Conservation (phyloP, 2,113 vertebrate species). For the Zeus faber region DNA sequence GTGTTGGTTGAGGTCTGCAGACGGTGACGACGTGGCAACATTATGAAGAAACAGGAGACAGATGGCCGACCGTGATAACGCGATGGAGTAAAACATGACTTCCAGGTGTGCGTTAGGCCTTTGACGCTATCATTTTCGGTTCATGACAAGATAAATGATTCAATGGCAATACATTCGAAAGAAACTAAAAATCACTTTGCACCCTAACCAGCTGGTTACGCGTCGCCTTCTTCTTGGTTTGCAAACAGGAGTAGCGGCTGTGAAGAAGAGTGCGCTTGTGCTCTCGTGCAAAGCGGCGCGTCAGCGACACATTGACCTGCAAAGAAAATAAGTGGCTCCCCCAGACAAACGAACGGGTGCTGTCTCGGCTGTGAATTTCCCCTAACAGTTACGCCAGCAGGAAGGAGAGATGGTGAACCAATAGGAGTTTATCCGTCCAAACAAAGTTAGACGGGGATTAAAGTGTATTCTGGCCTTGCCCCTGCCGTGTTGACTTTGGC, state of each 20-base stretch:
- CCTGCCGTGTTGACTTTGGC: slow-evolving; percentile 21
- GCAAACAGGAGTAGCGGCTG: not conserved
- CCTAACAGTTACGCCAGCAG: not conserved
- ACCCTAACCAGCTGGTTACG: too few relatives aligned
- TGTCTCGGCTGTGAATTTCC: not conserved
- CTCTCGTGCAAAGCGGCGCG: too few relatives aligned
- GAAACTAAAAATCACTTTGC: too few relatives aligned
- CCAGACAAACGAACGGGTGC: too few relatives aligned
- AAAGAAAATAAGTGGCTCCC: too few relatives aligned
- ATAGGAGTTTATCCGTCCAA: not conserved
- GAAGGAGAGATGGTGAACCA: not conserved
- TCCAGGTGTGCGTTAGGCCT: slow-evolving; percentile 24
- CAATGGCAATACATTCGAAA: too few relatives aligned
- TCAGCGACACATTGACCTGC: too few relatives aligned
- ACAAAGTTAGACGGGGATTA: slow-evolving; percentile 8
- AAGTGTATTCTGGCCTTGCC: too few relatives aligned
- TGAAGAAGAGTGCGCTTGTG: not conserved
- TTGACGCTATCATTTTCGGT: too few relatives aligned
- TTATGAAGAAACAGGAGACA: slow-evolving; percentile 47
- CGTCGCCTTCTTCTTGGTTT: too few relatives aligned
- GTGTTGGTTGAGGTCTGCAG: slow-evolving; percentile 31
- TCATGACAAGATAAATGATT: too few relatives aligned
- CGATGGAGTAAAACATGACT: slow-evolving; percentile 12
- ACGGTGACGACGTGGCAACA: slow-evolving; percentile 45
- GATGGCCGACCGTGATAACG: slow-evolving; percentile 56